Conservation (phyloP, 2,113 vertebrate species). For the human region GRCh38 chr1:225485001-225485500, state of each 20-base stretch:
- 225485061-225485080: background rate
- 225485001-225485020: background rate
- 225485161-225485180: background rate
- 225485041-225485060: background rate
- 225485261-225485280: background rate
- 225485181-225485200: background rate
- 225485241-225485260: background rate
- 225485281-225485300: rapidly evolving
- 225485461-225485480: background rate
- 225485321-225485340: background rate
- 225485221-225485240: background rate
- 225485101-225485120: background rate
- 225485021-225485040: background rate
- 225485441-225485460: background rate
- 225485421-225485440: background rate
- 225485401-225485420: background rate
- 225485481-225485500: background rate
- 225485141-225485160: background rate
- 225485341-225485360: background rate
- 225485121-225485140: background rate
- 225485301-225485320: background rate
- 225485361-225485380: background rate
- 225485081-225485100: no score
- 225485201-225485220: background rate
- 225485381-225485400: background rate